phyloP scores from a whole-genome alignment of 2,888 invertebrate species.

The Petrolisthes manimaculis region DNA sequence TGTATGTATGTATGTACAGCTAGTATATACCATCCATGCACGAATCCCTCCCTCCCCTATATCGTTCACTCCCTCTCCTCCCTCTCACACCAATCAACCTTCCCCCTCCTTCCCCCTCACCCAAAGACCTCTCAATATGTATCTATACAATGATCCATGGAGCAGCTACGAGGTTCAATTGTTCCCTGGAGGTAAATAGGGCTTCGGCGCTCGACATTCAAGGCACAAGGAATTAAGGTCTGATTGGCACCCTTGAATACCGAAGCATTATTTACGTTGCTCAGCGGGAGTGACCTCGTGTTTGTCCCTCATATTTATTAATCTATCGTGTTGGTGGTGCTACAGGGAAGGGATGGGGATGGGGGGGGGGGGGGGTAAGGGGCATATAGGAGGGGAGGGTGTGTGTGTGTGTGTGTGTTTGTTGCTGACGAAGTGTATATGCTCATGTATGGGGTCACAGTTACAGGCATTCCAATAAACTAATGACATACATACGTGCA shows the following conservation, averaged over 20 bases:
- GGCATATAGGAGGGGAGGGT: background rate
- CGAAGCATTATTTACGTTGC: background rate
- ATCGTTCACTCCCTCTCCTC: background rate
- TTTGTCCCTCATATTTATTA: background rate
- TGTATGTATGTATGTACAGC: too few species aligned
- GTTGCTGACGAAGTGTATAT: too few species aligned
- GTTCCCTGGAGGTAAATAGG: background rate
- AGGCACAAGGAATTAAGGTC: background rate
- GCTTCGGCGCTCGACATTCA: background rate
- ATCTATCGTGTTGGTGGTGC: background rate
- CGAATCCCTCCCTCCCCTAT: background rate
- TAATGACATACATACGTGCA: too few species aligned
- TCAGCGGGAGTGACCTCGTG: background rate
- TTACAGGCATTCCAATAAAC: too few species aligned
- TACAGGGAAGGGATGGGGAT: background rate
- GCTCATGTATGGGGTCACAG: too few species aligned
- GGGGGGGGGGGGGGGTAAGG: background rate
- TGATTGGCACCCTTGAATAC: conserved; percentile 1
- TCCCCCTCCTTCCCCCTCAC: background rate
- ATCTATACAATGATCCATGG: background rate
- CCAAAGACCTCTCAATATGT: background rate
- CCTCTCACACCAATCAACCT: background rate
- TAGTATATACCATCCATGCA: background rate
- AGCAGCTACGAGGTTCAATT: conserved; percentile 1
- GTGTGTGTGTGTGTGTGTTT: too few species aligned